Conservation (phyloP, 2,113 vertebrate genomes). For the Elephas maximus region DNA sequence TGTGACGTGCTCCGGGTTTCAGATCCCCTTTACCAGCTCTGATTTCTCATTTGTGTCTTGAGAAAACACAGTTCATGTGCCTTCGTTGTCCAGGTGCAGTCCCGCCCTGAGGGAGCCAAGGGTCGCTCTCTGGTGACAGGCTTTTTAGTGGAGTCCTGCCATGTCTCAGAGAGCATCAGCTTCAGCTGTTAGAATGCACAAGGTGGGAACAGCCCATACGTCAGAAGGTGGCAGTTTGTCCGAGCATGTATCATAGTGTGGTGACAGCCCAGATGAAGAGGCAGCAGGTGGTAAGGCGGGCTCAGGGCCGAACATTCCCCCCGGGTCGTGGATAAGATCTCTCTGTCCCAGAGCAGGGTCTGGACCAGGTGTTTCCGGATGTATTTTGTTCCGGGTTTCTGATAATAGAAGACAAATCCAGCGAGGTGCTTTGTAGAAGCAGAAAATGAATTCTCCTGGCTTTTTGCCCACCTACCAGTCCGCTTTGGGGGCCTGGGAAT, state of each 20-base stretch:
- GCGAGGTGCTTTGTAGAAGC: neutral
- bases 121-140: neutral
- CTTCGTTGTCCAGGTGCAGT: fast-evolving
- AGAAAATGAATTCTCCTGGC: no score
- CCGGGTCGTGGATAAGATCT: fast-evolving
- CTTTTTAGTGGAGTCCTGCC: neutral
- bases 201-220: no score
- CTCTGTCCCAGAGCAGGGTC: neutral
- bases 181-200: no score
- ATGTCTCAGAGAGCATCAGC: neutral
- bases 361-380: neutral
- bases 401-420: neutral
- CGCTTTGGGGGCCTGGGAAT: neutral
- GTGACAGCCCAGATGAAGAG: neutral
- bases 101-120: fast-evolving
- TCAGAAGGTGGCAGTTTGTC: neutral
- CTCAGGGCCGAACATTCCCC: neutral
- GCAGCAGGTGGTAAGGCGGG: neutral
- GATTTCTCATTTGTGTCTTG: fast-evolving
- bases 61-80: fast-evolving
- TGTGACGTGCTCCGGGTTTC: neutral
- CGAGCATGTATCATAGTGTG: neutral
- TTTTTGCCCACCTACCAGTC: neutral
- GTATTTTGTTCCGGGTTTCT: neutral
- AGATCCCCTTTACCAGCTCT: neutral